phyloP scores from a whole-genome alignment of 1,140 invertebrate species.

The Glomeris maerens region DNA sequence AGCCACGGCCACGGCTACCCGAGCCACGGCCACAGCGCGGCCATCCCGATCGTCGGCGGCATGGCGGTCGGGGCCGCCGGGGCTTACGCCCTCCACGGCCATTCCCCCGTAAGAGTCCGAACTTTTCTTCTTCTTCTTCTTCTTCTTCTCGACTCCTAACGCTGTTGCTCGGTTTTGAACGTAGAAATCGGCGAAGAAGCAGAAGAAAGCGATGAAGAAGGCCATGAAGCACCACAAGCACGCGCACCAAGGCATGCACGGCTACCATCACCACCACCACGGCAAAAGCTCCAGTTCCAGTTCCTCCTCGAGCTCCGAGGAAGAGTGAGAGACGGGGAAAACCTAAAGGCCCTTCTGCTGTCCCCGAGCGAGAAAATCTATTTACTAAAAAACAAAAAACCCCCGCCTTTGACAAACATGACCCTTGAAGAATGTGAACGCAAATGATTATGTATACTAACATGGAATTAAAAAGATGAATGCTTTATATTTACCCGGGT shows the following conservation, averaged over 20 bases:
- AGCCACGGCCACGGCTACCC: slow-evolving; percentile 9
- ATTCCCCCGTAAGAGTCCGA: too few relatives aligned
- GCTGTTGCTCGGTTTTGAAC: not conserved
- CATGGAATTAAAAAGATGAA: not conserved
- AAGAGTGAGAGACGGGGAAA: slow-evolving; percentile 4
- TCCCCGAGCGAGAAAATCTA: too few relatives aligned
- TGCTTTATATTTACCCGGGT: not conserved
- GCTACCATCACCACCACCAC: slow-evolving; percentile 8
- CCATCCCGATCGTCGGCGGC: slow-evolving; percentile 21
- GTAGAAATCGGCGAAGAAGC: slow-evolving; percentile 21
- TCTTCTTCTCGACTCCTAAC: not conserved
- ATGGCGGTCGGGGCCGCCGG: slow-evolving; percentile 24
- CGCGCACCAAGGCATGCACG: slow-evolving; percentile 20
- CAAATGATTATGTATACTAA: too few relatives aligned
- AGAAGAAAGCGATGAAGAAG: slow-evolving; percentile 22
- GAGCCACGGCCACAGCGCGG: slow-evolving; percentile 14
- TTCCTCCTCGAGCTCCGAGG: not conserved
- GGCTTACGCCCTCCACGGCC: slow-evolving; percentile 18
- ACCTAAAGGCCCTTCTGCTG: not conserved
- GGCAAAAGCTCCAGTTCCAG: slow-evolving; percentile 1
- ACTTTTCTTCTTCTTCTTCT: not conserved
- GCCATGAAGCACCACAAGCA: slow-evolving; percentile 21
- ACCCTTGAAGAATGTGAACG: too few relatives aligned
- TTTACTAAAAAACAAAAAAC: too few relatives aligned
- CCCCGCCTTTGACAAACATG: too few relatives aligned